Percentiles rank a stretch among this genome's conserved stretches.
Conservation (phyloP, 2,797 vertebrate genomes). For the Oreochromis mossambicus region DNA sequence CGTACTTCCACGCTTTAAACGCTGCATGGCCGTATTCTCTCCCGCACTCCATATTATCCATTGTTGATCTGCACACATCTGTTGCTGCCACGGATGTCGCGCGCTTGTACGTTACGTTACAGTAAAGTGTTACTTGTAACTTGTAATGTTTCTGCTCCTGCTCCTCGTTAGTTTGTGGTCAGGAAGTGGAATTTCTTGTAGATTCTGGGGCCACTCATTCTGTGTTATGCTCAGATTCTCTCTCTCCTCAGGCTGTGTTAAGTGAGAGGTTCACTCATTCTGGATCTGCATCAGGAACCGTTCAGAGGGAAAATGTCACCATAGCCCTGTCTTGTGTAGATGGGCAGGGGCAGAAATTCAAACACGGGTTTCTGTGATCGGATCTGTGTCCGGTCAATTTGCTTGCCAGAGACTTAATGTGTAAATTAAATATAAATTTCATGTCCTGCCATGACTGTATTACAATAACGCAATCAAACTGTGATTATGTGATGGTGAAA, state of each 20-base stretch:
- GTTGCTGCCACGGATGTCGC: too few species aligned
- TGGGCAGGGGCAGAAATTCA: neutral
- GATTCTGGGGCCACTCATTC: accelerated
- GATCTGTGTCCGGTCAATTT: neutral
- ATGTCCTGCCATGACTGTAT: neutral
- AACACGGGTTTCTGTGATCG: neutral
- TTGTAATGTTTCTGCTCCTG: neutral
- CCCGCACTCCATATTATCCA: too few species aligned
- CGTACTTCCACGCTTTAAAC: accelerated
- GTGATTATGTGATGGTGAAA: neutral
- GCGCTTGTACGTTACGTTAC: neutral
- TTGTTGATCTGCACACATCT: too few species aligned
- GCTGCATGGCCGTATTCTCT: too few species aligned
- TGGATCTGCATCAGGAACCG: neutral
- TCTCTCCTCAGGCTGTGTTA: neutral
- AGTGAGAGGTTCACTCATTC: neutral
- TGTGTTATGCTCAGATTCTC: neutral
- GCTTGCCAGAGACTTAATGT: neutral
- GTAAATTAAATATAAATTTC: neutral
- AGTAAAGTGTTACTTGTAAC: neutral
- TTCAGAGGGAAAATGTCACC: neutral
- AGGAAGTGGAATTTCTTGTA: neutral
- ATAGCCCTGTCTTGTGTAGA: neutral
- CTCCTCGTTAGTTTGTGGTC: neutral
- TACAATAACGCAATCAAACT: neutral